A percentile compares a stretch with the other conserved stretches of the same genome.
Evolutionary conservation across 2,888 invertebrate species (phyloP).

Genomic region (Phrixothrix hirtus): DNA sequence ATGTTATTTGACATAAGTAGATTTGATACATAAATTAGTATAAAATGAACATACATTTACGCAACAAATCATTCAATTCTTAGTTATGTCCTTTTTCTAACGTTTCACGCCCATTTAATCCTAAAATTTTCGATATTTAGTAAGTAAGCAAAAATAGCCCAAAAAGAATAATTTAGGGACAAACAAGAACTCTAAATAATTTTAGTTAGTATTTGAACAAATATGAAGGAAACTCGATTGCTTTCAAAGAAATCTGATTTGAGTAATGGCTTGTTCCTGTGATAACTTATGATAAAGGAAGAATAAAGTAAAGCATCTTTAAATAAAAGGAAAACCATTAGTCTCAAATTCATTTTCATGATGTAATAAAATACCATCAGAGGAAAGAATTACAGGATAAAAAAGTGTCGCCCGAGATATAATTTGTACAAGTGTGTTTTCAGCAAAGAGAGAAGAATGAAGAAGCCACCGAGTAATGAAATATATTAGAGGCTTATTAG

Average conservation of each 20-base stretch:
- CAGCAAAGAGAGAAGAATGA: slow-evolving; percentile 15
- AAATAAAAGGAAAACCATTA: neutral
- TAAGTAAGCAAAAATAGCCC: too few species aligned
- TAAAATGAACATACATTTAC: too few species aligned
- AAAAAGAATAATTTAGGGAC: slow-evolving; percentile 14
- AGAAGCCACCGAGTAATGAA: slow-evolving; percentile 20
- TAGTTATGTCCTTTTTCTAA: too few species aligned
- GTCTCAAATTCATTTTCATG: neutral
- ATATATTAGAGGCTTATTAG: slow-evolving; percentile 18
- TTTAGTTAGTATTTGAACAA: too few species aligned
- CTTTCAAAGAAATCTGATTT: too few species aligned
- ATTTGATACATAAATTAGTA: too few species aligned
- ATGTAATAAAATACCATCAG: neutral
- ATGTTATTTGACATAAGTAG: too few species aligned
- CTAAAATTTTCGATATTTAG: too few species aligned
- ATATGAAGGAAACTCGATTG: neutral
- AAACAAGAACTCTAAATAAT: neutral
- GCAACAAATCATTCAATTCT: too few species aligned
- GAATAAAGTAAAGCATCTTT: slow-evolving; percentile 3
- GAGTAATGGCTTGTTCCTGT: too few species aligned
- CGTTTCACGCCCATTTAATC: too few species aligned
- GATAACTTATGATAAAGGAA: neutral
- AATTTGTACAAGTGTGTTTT: slow-evolving; percentile 22
- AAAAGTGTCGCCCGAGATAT: slow-evolving; percentile 14
- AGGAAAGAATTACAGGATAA: slow-evolving; percentile 7